These are phyloP conservation scores for Brachynemurus nebulosus DNA, from an alignment of 2,888 invertebrate genomes.

Conservation along the genomic window DNA sequence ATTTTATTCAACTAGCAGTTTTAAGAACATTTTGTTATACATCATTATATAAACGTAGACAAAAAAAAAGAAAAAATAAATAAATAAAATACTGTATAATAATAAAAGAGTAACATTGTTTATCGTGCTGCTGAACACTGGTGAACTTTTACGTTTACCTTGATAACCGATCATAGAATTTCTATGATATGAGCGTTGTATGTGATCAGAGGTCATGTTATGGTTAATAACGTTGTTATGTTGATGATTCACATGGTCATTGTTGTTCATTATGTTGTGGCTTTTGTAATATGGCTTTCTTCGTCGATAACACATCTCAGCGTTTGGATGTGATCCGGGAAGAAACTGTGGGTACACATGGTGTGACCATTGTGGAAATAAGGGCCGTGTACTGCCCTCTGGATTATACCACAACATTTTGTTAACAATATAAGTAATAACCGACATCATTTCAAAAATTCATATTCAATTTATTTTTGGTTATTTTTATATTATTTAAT, in stretches of 20 bases:
- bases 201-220: constrained; percentile 34
- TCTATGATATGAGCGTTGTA: constrained; percentile 37
- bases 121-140: no score
- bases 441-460: no score
- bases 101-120: no score
- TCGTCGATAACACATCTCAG: constrained; percentile 38
- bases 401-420: constrained; percentile 23
- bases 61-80: no score
- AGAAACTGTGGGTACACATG: constrained; percentile 90
- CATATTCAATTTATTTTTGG: no score
- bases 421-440: no score
- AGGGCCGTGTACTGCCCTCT: constrained; percentile 55
- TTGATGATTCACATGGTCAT: constrained; percentile 43
- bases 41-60: no score
- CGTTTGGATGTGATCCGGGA: constrained; percentile 75
- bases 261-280: constrained; percentile 45
- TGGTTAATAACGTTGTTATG: constrained; percentile 38
- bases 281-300: constrained; percentile 39
- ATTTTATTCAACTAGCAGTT: no score
- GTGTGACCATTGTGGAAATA: constrained; percentile 91
- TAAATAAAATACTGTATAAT: no score
- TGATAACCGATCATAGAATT: constrained; percentile 41
- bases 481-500: no score
- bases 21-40: no score
- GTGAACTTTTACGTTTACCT: constrained; percentile 35